Evolutionary conservation across 2,113 vertebrate species (phyloP).

Genomic region (Lanius collurio): DNA sequence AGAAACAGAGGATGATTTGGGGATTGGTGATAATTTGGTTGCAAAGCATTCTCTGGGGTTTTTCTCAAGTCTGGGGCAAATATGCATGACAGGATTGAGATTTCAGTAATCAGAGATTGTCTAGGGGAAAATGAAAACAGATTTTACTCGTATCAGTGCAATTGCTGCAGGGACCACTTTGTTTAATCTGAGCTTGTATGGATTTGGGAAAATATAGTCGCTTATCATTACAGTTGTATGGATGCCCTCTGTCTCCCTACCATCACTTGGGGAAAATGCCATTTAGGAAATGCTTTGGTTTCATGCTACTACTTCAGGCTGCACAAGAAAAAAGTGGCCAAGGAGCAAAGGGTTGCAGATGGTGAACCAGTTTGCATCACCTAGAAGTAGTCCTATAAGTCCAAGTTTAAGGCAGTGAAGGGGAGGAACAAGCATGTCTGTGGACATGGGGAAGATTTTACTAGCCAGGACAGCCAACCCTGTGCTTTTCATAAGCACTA

Average conservation of each 20-base stretch:
- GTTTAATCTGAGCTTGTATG: not conserved
- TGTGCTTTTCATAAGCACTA: not conserved
- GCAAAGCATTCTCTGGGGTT: not conserved
- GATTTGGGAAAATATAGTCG: not conserved
- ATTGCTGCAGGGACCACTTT: not conserved
- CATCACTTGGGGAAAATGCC: not conserved
- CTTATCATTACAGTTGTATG: not conserved
- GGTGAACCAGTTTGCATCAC: not conserved
- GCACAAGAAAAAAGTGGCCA: not conserved
- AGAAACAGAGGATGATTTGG: not conserved
- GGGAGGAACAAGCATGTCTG: not conserved
- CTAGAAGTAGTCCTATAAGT: not conserved
- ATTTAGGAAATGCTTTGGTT: not conserved
- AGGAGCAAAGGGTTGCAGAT: not conserved
- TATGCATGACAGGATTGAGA: not conserved
- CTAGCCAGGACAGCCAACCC: not conserved
- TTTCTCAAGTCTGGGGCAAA: not conserved
- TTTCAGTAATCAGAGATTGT: conserved; percentile 4
- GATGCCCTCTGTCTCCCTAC: not conserved
- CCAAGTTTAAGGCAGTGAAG: not conserved
- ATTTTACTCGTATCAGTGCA: not conserved
- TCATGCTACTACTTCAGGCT: not conserved
- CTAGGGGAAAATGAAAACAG: not conserved
- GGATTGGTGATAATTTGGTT: not conserved
- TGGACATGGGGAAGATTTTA: not conserved